These are phyloP conservation scores for Eupithecia subumbrata DNA, from an alignment of 2,888 invertebrate species.

Conservation along the genomic window DNA sequence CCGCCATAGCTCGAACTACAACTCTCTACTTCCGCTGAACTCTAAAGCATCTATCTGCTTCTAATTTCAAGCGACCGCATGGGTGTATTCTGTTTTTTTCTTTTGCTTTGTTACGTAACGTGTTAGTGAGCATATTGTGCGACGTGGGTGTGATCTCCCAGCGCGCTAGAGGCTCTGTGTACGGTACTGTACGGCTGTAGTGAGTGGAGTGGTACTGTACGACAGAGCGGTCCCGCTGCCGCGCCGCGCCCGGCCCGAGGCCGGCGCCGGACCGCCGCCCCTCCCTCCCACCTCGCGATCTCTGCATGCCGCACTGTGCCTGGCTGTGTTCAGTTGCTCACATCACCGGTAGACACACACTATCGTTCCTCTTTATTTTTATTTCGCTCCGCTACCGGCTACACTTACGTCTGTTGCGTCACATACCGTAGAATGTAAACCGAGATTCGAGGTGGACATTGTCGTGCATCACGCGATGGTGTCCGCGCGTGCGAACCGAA, in stretches of 20 bases:
- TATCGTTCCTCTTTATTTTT: constrained; percentile 74
- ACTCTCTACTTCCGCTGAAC: constrained; percentile 65
- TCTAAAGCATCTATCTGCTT: constrained; percentile 66
- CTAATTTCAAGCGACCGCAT: constrained; percentile 74
- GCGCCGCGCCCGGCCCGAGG: constrained; percentile 52
- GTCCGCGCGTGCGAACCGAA: constrained; percentile 70
- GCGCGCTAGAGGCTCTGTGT: constrained; percentile 65
- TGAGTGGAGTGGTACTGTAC: constrained; percentile 30
- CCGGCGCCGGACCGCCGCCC: constrained; percentile 66
- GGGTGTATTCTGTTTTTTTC: constrained; percentile 81
- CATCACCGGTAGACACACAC: constrained; percentile 83
- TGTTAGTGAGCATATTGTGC: constrained; percentile 73
- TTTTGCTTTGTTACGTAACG: constrained; percentile 84
- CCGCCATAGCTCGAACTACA: constrained; percentile 62
- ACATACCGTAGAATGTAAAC: constrained; percentile 75
- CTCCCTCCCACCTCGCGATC: constrained; percentile 78
- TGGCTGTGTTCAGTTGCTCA: constrained; percentile 84
- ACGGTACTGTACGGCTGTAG: constrained; percentile 50
- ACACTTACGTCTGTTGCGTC: constrained; percentile 73
- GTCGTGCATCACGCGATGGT: constrained; percentile 83
- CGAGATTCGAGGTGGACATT: constrained; percentile 80
- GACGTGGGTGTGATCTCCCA: constrained; percentile 68
- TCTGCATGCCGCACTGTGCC: constrained; percentile 80
- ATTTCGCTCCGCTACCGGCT: constrained; percentile 82
- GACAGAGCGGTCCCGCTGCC: constrained; percentile 52